Evolutionary conservation across 2,797 vertebrate genomes (phyloP).

Genomic region (Neosilurus mollespiculum): DNA sequence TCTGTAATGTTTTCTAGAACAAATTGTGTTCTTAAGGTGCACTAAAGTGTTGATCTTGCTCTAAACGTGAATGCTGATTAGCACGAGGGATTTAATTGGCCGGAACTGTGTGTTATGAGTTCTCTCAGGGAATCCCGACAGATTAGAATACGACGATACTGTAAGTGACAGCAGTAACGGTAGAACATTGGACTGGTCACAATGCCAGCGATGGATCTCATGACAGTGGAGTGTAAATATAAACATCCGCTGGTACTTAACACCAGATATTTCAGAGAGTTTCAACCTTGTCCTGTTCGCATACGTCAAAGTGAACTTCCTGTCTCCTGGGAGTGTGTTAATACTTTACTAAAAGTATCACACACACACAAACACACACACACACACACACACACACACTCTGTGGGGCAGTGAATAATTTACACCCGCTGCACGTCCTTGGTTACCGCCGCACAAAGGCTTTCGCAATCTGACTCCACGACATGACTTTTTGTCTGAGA

Average conservation of each 20-base stretch:
- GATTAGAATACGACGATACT: too few relatives aligned
- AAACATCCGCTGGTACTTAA: neutral
- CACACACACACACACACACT: slow-evolving; percentile 13
- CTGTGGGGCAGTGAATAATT: slow-evolving; percentile 51
- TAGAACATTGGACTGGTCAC: neutral
- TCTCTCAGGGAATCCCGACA: neutral
- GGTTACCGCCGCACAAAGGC: slow-evolving; percentile 44
- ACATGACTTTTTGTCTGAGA: neutral
- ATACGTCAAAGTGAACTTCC: neutral
- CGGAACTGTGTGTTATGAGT: neutral
- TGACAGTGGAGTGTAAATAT: neutral
- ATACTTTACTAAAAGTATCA: slow-evolving; percentile 27
- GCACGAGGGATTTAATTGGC: neutral
- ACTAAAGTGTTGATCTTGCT: neutral
- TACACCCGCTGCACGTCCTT: slow-evolving; percentile 36
- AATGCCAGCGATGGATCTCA: neutral
- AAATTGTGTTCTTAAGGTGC: too few relatives aligned
- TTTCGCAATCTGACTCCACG: neutral
- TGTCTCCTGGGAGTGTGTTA: neutral
- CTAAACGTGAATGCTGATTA: neutral
- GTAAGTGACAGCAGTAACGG: neutral
- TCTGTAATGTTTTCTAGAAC: neutral
- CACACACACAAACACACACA: slow-evolving; percentile 10
- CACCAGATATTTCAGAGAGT: neutral
- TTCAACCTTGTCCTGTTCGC: neutral